These are phyloP conservation scores for Bombus fervidus DNA, from an alignment of 1,140 invertebrate genomes.

Conservation along the genomic window DNA sequence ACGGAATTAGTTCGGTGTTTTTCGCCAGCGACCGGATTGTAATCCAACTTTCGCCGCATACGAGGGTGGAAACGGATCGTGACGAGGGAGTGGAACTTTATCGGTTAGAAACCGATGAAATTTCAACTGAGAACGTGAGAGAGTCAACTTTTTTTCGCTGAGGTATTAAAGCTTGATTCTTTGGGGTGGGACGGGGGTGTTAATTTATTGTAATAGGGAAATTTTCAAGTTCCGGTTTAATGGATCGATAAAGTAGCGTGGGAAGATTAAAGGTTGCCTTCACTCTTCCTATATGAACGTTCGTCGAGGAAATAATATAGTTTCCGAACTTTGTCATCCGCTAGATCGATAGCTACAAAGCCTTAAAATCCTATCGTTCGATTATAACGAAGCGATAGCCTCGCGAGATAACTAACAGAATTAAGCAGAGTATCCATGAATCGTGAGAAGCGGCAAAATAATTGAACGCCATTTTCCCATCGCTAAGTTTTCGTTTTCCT, in stretches of 20 bases:
- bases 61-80: not conserved
- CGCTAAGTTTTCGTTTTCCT: not conserved
- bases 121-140: not conserved
- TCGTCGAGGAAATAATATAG: too few species aligned
- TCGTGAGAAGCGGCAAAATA: not conserved
- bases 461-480: not conserved
- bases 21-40: conserved; percentile 6
- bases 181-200: not conserved
- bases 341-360: too few species aligned
- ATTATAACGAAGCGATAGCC: too few species aligned
- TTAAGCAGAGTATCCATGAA: not conserved
- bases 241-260: not conserved
- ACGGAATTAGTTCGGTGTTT: conserved; percentile 36
- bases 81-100: not conserved
- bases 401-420: not conserved
- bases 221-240: not conserved
- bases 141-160: too few species aligned
- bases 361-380: too few species aligned
- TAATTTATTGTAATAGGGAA: not conserved
- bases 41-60: conserved; percentile 24
- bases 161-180: too few species aligned
- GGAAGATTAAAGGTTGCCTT: too few species aligned
- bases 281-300: too few species aligned
- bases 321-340: too few species aligned
- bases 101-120: conserved; percentile 6